These are phyloP conservation scores for Rhinatrema bivittatum DNA, from an alignment of 2,797 vertebrate genomes.

Conservation along the genomic window DNA sequence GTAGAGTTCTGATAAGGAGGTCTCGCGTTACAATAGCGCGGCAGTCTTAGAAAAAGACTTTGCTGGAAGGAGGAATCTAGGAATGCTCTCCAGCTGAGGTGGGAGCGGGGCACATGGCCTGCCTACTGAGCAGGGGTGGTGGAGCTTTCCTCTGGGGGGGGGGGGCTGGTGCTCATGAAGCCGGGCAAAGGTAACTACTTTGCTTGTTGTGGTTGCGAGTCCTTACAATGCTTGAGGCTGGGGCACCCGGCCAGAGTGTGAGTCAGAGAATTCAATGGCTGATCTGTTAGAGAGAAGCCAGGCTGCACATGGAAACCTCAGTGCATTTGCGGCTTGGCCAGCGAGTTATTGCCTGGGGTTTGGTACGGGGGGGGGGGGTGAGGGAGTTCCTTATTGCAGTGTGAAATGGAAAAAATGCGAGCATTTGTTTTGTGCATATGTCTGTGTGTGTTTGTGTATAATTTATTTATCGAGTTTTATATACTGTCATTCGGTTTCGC, in stretches of 20 bases:
- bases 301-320: conserved; percentile 12
- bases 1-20: too few species aligned
- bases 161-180: not conserved
- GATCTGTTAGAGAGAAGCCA: conserved; percentile 28
- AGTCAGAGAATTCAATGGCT: conserved; percentile 29
- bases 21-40: too few species aligned
- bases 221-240: conserved; percentile 1
- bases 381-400: too few species aligned
- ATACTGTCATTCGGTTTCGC: too few species aligned
- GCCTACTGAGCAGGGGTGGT: not conserved
- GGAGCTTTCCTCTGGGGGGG: not conserved
- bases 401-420: too few species aligned
- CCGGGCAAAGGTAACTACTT: not conserved
- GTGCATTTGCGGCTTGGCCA: not conserved
- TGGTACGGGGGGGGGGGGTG: too few species aligned
- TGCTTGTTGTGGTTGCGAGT: not conserved
- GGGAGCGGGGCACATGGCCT: too few species aligned
- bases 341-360: not conserved
- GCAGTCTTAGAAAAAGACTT: too few species aligned
- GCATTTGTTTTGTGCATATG: too few species aligned
- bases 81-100: not conserved
- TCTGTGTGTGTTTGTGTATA: too few species aligned
- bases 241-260: conserved; percentile 18
- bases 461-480: too few species aligned
- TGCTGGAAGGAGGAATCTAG: not conserved